Base-by-base conservation (phyloP, 2,113 vertebrate species). In the Paracanthobrama guichenoti region DNA sequence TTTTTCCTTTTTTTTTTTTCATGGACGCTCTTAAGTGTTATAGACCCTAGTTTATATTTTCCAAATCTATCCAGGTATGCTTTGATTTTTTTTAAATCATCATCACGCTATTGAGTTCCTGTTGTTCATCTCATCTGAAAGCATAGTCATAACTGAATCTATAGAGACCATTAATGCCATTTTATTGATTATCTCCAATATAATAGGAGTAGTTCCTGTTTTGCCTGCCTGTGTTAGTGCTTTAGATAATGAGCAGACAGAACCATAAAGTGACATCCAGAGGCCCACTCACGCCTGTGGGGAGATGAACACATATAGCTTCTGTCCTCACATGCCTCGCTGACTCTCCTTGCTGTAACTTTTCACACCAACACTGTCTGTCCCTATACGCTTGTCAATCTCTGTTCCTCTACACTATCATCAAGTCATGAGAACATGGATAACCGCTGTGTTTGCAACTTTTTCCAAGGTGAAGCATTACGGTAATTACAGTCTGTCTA, bases 311-410 rank as follows among this genome's bases (percentile, higher is more conserved):
- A 90, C 85, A 84, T 89, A 90, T 89, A 90, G 88, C 90, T 92
- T 90, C 67, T 90, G 86, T 87, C 89, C 90, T 89, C 88, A 90
- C 90, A 90, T 90, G 89, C 90, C 83, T 87, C 83, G 88, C 89
- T 90, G 90, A 39, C 89, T 90, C 84, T 78, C 80, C 82, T 82
- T 89, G 89, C 87, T 89, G 89, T 84, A 90, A 77, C 20, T 90
- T 88, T 89, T 90, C 83, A 89, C 87, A 88, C 86, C 59, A 83
- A 73, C 24, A 55, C 48, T 81, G 24, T 74, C 46, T 79, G n/a
- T 44, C 53, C 26, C 13, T 16, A 14, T 13, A 26, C 44, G 26
- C 31, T 76, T 76, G 85, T 88, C 84, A 67, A 85, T 76, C n/a
- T 35, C 79, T 18, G 2, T 50, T 75, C 74, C 39, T 57, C 67